Conservation (phyloP, 2,797 vertebrate genomes). For the Coluber constrictor region DNA sequence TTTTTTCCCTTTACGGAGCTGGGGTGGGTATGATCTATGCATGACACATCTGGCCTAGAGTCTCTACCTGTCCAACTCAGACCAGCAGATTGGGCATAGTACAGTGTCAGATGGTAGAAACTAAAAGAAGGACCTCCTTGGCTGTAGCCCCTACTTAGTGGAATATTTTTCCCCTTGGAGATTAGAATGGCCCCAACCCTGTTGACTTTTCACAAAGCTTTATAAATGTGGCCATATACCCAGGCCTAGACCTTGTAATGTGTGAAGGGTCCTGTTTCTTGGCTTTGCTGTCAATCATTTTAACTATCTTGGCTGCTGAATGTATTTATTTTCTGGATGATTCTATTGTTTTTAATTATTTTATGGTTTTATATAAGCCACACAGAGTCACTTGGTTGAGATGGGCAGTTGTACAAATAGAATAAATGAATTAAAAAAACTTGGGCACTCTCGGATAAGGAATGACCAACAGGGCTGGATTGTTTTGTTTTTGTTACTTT, state of each 20-base stretch:
- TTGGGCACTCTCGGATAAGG: neutral
- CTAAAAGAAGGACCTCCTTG: neutral
- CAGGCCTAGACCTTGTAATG: neutral
- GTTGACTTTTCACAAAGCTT: neutral
- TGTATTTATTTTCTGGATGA: neutral
- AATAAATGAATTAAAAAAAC: neutral
- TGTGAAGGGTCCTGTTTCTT: neutral
- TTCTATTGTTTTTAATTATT: neutral
- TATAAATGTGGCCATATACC: neutral
- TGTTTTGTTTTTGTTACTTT: neutral
- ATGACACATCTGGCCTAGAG: no score
- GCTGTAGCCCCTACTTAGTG: neutral
- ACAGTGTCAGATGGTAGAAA: neutral
- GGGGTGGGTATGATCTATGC: no score
- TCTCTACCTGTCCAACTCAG: neutral
- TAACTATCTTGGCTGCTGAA: neutral
- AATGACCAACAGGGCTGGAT: neutral
- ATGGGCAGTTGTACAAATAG: no score
- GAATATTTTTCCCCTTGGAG: neutral
- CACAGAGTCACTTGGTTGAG: no score
- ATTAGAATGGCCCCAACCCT: neutral
- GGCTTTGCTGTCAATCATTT: neutral
- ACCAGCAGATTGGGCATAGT: neutral
- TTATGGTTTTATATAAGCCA: neutral
- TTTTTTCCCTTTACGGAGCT: no score